phyloP scores from a whole-genome alignment of 2,113 vertebrate species.

The Gasterosteus aculeatus region DNA sequence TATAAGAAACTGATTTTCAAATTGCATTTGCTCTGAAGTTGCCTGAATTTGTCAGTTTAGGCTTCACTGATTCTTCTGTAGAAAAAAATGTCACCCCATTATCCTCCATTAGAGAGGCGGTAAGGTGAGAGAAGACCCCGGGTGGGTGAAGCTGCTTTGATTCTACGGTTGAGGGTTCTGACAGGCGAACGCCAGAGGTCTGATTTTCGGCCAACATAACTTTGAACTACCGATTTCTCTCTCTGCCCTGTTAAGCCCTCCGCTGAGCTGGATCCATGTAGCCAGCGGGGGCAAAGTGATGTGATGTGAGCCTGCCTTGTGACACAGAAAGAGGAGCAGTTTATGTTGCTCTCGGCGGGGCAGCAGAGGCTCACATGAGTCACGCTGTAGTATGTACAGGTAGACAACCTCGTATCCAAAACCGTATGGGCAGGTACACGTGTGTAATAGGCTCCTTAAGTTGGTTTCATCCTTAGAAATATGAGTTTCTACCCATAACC shows the following conservation, averaged over 20 bases:
- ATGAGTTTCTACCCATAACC: background rate
- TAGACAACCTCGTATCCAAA: constrained; percentile 30
- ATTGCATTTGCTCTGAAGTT: background rate
- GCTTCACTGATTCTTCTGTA: constrained; percentile 9
- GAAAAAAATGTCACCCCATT: constrained; percentile 6
- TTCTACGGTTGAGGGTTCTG: constrained; percentile 44
- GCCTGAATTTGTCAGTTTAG: constrained; percentile 10
- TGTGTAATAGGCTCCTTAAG: background rate
- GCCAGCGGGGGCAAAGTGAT: constrained; percentile 25
- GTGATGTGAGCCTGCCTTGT: constrained; percentile 38
- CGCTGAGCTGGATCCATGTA: constrained; percentile 49
- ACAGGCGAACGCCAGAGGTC: constrained; percentile 18
- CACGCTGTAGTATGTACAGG: constrained; percentile 13
- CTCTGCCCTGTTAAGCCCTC: constrained; percentile 37
- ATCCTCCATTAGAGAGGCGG: constrained; percentile 38
- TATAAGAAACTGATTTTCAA: background rate
- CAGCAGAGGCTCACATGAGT: constrained; percentile 31
- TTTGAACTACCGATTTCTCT: constrained; percentile 14
- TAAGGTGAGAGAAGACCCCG: constrained; percentile 41
- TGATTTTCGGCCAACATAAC: constrained; percentile 44
- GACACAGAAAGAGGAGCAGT: constrained; percentile 47
- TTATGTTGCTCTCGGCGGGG: constrained; percentile 43
- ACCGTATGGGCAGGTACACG: constrained; percentile 13
- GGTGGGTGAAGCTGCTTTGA: constrained; percentile 24
- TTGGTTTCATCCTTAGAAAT: background rate